phyloP scores from a whole-genome alignment of 2,888 invertebrate genomes.

The Latrodectus elegans region DNA sequence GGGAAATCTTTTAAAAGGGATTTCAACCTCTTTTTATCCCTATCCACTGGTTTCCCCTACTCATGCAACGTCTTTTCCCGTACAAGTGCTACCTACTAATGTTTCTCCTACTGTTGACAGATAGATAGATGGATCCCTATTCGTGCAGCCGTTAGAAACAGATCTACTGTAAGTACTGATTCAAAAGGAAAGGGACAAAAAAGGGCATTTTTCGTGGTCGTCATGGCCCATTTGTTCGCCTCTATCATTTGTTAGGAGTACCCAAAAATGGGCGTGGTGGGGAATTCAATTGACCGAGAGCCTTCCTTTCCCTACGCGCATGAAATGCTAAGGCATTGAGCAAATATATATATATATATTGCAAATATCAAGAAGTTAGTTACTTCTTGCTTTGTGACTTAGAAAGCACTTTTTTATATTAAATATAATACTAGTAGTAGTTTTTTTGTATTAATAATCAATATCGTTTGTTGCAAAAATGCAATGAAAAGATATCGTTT shows the following conservation, averaged over 20 bases:
- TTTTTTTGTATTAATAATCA: no score
- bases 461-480: no score
- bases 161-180: slow-evolving; percentile 49
- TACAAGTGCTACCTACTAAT: slow-evolving; percentile 53
- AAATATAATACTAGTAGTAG: no score
- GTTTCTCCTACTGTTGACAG: slow-evolving; percentile 32
- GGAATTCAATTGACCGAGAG: slow-evolving; percentile 2
- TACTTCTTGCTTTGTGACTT: no score
- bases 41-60: neutral
- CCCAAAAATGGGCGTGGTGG: neutral
- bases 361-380: no score
- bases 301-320: neutral
- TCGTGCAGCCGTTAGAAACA: slow-evolving; percentile 42
- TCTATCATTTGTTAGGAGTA: slow-evolving; percentile 55
- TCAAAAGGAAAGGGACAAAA: slow-evolving; percentile 20
- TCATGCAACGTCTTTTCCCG: neutral
- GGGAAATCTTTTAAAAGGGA: slow-evolving; percentile 61
- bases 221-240: slow-evolving; percentile 57
- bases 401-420: no score
- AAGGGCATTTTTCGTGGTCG: slow-evolving; percentile 50
- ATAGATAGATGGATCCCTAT: slow-evolving; percentile 48
- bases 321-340: no score
- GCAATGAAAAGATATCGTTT: no score
- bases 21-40: slow-evolving; percentile 9
- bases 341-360: no score